These are phyloP conservation scores for Bradypodion pumilum DNA, from an alignment of 2,797 vertebrate genomes.

Conservation along the genomic window DNA sequence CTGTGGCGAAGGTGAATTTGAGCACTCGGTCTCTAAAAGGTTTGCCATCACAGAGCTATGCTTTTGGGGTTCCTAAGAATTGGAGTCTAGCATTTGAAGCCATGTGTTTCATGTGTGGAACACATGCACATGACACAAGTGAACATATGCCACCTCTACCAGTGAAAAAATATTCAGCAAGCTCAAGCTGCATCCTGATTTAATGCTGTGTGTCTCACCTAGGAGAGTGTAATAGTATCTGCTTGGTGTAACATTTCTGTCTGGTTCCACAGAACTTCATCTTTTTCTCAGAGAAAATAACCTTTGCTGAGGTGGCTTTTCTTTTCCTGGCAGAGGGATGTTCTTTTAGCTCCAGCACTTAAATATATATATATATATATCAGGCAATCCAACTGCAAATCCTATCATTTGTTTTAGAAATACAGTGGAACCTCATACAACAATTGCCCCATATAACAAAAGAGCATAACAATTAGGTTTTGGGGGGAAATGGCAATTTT, in stretches of 20 bases:
- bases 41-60: no score
- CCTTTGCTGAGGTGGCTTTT: no score
- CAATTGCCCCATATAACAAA: no score
- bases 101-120: background rate
- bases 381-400: background rate
- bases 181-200: background rate
- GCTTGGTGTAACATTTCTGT: no score
- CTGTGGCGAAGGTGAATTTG: no score
- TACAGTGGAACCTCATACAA: no score
- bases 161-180: background rate
- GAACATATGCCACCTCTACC: background rate
- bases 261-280: background rate
- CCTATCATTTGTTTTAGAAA: background rate
- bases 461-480: no score
- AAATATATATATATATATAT: background rate
- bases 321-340: no score
- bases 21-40: no score
- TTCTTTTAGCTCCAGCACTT: no score
- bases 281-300: no score
- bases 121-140: background rate
- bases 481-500: no score
- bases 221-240: background rate
- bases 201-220: background rate
- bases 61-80: background rate
- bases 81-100: background rate